phyloP scores from a whole-genome alignment of 2,888 invertebrate genomes.

The Caenorhabditis doughertyi region DNA sequence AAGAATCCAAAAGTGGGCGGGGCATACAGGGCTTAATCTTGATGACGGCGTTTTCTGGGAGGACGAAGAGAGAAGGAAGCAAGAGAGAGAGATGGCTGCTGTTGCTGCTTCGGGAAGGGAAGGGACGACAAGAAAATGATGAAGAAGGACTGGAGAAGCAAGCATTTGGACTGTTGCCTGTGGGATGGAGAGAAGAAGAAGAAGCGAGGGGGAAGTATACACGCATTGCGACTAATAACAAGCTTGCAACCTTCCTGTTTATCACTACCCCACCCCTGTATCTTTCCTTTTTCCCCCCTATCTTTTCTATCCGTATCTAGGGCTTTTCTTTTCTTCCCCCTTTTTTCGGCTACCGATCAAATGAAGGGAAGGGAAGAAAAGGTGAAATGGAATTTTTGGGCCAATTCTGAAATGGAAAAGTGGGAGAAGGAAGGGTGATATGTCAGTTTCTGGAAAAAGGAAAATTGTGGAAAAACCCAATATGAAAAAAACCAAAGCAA shows the following conservation, averaged over 20 bases:
- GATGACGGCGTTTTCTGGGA: constrained; percentile 55
- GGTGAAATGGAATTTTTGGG: not conserved
- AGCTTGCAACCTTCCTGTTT: constrained; percentile 68
- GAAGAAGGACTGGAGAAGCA: constrained; percentile 24
- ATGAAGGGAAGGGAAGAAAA: not conserved
- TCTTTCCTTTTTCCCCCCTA: constrained; percentile 23
- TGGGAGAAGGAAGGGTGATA: not conserved
- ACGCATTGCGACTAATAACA: constrained; percentile 63
- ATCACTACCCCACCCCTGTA: constrained; percentile 46
- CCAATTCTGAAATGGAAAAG: too few species aligned
- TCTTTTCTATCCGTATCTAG: constrained; percentile 11
- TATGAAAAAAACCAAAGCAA: too few species aligned
- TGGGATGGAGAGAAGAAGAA: constrained; percentile 14
- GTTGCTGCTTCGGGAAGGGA: constrained; percentile 28
- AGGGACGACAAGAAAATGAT: constrained; percentile 38
- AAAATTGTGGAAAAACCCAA: not conserved
- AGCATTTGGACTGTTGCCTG: constrained; percentile 33
- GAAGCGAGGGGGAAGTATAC: constrained; percentile 27
- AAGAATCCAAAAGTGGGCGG: constrained; percentile 45
- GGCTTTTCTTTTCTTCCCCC: not conserved
- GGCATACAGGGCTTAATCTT: constrained; percentile 60
- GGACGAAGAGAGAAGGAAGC: constrained; percentile 9
- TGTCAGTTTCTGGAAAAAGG: too few species aligned
- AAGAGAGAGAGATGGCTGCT: not conserved
- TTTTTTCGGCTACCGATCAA: not conserved